Conservation (phyloP, 2,797 vertebrate species). For the Enteromius anoplus region DNA sequence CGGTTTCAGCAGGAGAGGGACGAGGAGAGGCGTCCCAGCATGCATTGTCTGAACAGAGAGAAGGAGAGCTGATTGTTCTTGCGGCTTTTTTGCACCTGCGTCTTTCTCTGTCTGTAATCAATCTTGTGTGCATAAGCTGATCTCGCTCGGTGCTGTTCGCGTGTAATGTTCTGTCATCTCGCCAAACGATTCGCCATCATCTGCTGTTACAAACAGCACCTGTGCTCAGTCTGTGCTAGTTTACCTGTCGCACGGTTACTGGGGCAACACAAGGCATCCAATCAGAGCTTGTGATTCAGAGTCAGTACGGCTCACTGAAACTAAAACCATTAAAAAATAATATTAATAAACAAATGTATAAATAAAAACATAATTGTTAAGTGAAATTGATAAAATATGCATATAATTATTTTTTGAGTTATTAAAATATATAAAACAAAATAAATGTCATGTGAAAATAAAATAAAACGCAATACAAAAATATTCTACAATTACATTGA, state of each 20-base stretch:
- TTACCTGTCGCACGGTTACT: conserved; percentile 28
- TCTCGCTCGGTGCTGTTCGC: neutral
- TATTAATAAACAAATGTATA: neutral
- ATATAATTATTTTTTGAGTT: no score
- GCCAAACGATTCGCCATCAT: neutral
- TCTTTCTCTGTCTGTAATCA: conserved; percentile 41
- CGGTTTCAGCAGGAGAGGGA: neutral
- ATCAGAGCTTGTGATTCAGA: neutral
- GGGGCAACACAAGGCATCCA: neutral
- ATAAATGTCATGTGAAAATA: neutral
- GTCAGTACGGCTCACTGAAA: neutral
- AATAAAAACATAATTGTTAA: neutral
- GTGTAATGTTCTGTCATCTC: conserved; percentile 18
- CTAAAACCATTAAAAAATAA: neutral
- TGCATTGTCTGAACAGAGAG: conserved; percentile 4
- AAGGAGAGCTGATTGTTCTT: conserved; percentile 32
- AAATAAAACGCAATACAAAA: neutral
- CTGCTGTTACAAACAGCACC: conserved; percentile 29
- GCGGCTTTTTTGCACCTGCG: conserved; percentile 38
- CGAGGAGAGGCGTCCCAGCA: conserved; percentile 9
- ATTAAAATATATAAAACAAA: no score
- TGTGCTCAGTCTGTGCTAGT: conserved; percentile 33
- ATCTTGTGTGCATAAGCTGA: conserved; percentile 32
- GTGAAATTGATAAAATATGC: neutral
- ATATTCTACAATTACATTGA: neutral